A percentile compares a stretch with the other conserved stretches of the same genome.
Evolutionary conservation across 2,797 vertebrate species (phyloP).

Genomic region (Micromesistius poutassou): DNA sequence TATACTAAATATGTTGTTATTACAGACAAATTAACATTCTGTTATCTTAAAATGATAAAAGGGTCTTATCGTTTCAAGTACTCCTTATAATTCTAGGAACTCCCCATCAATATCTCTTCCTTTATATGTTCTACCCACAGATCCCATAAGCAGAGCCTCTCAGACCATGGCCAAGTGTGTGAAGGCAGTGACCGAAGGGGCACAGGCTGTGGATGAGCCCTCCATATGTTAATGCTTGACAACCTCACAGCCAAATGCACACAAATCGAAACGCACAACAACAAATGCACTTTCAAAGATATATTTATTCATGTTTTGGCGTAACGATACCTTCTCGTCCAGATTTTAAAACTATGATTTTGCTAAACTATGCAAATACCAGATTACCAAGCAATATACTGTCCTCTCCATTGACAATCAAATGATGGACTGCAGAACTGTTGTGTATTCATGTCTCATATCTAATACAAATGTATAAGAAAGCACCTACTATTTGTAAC

Average conservation of each 20-base stretch:
- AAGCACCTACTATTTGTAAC: neutral
- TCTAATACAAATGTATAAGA: neutral
- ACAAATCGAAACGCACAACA: constrained; percentile 42
- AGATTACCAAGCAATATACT: constrained; percentile 2
- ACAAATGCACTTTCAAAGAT: constrained; percentile 48
- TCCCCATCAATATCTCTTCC: too few relatives aligned
- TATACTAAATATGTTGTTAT: neutral
- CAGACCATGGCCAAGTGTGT: constrained; percentile 93
- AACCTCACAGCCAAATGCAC: constrained; percentile 9
- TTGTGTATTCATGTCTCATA: neutral
- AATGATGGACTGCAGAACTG: constrained; percentile 11
- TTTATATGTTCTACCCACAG: constrained; percentile 58
- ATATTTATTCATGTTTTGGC: constrained; percentile 39
- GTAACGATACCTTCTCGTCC: neutral
- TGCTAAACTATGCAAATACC: constrained; percentile 18
- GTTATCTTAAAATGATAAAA: too few relatives aligned
- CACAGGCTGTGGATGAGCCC: constrained; percentile 83
- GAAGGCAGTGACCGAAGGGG: constrained; percentile 86
- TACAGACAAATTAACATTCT: neutral
- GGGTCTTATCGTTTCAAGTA: too few relatives aligned
- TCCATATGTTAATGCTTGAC: constrained; percentile 76
- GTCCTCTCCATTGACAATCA: constrained; percentile 5
- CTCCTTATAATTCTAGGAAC: too few relatives aligned
- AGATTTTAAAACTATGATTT: constrained; percentile 13
- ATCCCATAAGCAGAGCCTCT: constrained; percentile 88